Base-by-base conservation (phyloP, 2,797 vertebrate species). In the Dipus sagitta region DNA sequence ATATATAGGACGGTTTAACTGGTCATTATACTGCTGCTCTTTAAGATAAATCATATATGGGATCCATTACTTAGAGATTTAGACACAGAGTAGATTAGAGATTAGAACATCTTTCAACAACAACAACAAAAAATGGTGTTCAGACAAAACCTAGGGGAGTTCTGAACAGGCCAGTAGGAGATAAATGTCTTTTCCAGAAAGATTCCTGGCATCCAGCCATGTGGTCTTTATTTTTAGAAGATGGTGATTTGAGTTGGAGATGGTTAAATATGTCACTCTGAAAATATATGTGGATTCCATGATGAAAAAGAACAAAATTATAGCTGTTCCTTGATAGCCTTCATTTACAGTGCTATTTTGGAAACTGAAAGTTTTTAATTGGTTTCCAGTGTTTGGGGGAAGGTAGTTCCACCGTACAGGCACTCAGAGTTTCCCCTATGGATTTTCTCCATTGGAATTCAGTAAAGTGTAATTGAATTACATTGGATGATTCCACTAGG, bases 381-480 rank as follows among this genome's bases (percentile, higher is more conserved):
- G 93, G 93, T 95, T 97, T 96, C 78, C 90, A 91, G 74, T 88
- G 91, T 67, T 96, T 96, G 62, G 24, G 83, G 9, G 80, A 92
- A 95, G 94, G 87, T 93, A 80, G 32, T 95, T 83, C 88, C 85
- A 17, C 74, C 78, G 86, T 78, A 96, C 23, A 58, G 88, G 8
- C 85, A 54, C 52, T 88, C 74, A 81, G 87, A 96, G 82, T 93
- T 96, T 95, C 38, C 6, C 78, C 90, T 92, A 86, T 92, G 0
- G 17, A 92, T 91, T 96, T 95, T 52, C 84, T 68, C 91, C 91
- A 94, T 14, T 96, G 97, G 95, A 96, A 97, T 96, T 98, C 95
- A 97, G 90, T 96, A 68, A 96, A 96, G 70, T 93, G 75, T 97
- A 97, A 97, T 84, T 95, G 96, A 96, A 94, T 97, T 97, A 96